These are phyloP conservation scores for Falco cherrug DNA, from an alignment of 2,797 vertebrate species.

Conservation along the genomic window DNA sequence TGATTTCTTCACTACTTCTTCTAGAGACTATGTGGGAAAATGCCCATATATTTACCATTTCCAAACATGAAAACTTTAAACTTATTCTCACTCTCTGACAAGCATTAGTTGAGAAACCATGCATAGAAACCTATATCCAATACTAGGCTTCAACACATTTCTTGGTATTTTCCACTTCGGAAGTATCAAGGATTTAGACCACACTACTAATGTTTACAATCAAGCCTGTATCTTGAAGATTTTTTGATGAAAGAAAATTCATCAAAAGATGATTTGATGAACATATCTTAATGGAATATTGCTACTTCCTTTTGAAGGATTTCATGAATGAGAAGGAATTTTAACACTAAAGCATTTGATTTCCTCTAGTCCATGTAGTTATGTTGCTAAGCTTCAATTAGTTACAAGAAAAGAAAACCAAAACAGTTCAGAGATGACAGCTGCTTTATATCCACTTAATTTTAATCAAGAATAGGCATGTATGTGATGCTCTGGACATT, in stretches of 20 bases:
- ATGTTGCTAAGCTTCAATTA: background rate
- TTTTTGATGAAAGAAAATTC: too few relatives aligned
- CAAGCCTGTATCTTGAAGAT: background rate
- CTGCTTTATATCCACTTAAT: background rate
- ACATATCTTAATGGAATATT: background rate
- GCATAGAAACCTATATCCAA: background rate
- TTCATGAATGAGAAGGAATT: background rate
- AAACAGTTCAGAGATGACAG: background rate
- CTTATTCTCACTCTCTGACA: background rate
- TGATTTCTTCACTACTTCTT: conserved; percentile 93
- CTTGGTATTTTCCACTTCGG: background rate
- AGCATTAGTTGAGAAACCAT: background rate
- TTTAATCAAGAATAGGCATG: background rate
- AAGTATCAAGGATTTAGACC: background rate
- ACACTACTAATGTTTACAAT: background rate
- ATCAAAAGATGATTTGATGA: background rate
- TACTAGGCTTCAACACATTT: background rate
- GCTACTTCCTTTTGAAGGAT: background rate
- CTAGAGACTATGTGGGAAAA: conserved; percentile 82
- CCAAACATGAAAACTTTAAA: background rate
- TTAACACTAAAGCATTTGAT: background rate
- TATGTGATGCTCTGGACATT: background rate
- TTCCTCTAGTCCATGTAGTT: background rate
- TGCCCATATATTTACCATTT: background rate
- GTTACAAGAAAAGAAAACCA: background rate